phyloP scores from a whole-genome alignment of 2,797 vertebrate genomes.

The Coccyzus lansbergi region DNA sequence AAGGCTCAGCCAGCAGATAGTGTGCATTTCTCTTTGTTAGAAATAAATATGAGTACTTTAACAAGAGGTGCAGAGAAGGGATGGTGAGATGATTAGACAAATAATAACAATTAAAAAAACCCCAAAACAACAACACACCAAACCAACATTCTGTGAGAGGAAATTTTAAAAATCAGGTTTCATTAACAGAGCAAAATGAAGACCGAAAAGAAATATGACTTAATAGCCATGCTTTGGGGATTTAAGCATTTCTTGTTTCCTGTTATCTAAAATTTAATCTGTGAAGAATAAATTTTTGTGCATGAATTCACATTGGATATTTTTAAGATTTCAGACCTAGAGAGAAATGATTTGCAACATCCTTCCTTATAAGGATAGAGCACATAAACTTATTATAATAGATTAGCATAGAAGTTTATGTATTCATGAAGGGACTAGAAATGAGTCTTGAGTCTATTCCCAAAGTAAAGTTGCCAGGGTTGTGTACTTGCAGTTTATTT shows the following conservation, averaged over 20 bases:
- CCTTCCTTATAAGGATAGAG: accelerated
- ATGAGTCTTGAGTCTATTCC: background rate
- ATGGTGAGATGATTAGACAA: background rate
- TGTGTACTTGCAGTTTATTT: background rate
- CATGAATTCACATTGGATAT: accelerated
- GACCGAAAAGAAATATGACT: background rate
- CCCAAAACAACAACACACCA: background rate
- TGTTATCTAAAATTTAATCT: background rate
- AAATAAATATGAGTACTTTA: background rate
- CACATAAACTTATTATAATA: too few relatives aligned
- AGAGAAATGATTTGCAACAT: background rate
- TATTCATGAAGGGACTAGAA: background rate
- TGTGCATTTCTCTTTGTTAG: background rate
- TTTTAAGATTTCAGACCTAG: background rate
- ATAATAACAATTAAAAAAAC: background rate
- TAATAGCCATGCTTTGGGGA: accelerated
- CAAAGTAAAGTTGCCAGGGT: background rate
- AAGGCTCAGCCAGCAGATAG: accelerated
- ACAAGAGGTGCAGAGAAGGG: background rate
- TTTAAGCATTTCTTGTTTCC: background rate
- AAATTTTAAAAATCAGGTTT: background rate
- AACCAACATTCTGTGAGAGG: background rate
- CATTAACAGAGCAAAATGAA: background rate
- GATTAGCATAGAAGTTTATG: accelerated
- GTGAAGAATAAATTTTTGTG: accelerated